Evolutionary conservation across 2,888 invertebrate genomes (phyloP).

Genomic region (Sinotaia quadrata): DNA sequence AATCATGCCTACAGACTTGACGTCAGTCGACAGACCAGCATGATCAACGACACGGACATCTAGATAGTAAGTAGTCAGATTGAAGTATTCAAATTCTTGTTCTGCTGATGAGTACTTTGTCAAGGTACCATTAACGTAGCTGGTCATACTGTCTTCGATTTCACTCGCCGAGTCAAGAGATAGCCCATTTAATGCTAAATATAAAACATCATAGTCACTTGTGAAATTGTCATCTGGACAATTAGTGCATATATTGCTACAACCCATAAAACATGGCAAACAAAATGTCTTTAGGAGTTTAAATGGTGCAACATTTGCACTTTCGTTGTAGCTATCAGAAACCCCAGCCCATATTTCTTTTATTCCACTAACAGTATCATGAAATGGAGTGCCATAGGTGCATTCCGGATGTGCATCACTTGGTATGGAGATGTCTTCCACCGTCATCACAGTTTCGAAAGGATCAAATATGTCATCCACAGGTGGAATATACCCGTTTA

Average conservation of each 20-base stretch:
- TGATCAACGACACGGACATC: conserved; percentile 46
- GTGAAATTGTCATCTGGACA: not conserved
- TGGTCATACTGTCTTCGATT: not conserved
- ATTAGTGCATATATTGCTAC: not conserved
- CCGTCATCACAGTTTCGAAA: not conserved
- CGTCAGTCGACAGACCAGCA: conserved; percentile 42
- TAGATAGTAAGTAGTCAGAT: conserved; percentile 42
- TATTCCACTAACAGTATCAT: conserved; percentile 31
- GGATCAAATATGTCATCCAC: not conserved
- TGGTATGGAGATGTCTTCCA: conserved; percentile 21
- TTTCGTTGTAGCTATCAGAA: conserved; percentile 7
- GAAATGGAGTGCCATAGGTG: conserved; percentile 33
- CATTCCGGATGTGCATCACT: conserved; percentile 21
- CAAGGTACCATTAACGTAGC: not conserved
- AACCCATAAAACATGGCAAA: conserved; percentile 6
- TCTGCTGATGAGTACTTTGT: too few relatives aligned
- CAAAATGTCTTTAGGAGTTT: conserved; percentile 10
- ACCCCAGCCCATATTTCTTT: conserved; percentile 23
- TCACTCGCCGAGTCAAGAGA: conserved; percentile 1
- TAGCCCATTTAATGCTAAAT: conserved; percentile 1
- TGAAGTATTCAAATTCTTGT: conserved; percentile 1
- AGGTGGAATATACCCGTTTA: not conserved
- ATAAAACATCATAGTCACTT: not conserved
- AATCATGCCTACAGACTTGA: conserved; percentile 46
- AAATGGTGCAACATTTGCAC: conserved; percentile 10